These are phyloP conservation scores for Sebastes schlegelii DNA, from an alignment of 2,113 vertebrate species.

Conservation along the genomic window DNA sequence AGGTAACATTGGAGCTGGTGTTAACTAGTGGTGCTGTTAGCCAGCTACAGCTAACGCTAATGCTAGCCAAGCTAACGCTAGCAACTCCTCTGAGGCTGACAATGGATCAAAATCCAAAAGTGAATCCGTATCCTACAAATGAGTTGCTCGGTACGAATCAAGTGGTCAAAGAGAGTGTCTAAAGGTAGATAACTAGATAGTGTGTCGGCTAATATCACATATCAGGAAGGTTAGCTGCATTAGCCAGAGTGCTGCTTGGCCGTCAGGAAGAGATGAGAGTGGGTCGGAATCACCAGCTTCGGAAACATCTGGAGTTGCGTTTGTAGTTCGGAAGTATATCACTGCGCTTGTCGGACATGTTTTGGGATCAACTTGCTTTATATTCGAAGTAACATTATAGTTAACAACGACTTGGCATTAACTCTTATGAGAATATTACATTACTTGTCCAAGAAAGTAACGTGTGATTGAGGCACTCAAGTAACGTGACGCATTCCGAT, in stretches of 20 bases:
- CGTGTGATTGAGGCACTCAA: not conserved
- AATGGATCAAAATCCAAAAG: not conserved
- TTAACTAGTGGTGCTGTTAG: slow-evolving; percentile 9
- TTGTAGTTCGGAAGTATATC: slow-evolving; percentile 57
- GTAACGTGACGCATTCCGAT: not conserved
- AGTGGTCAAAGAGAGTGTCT: not conserved
- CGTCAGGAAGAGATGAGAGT: slow-evolving; percentile 27
- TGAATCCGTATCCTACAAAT: not conserved
- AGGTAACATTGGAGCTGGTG: not conserved
- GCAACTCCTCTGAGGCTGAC: slow-evolving; percentile 3
- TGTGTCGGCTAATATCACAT: not conserved
- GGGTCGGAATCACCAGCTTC: slow-evolving; percentile 6
- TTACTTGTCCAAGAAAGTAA: not conserved
- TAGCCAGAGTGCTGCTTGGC: slow-evolving; percentile 37
- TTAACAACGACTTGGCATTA: not conserved
- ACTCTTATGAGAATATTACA: not conserved
- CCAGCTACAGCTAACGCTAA: slow-evolving; percentile 23
- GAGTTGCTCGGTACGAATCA: not conserved
- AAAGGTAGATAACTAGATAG: not conserved
- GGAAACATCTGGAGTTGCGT: slow-evolving; percentile 52
- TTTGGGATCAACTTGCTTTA: not conserved
- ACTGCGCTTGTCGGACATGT: slow-evolving; percentile 41
- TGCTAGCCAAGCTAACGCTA: slow-evolving; percentile 33
- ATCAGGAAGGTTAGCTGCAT: not conserved
- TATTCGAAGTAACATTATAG: not conserved